A percentile compares a stretch with the other conserved stretches of the same genome.
phyloP scores from a whole-genome alignment of 2,797 vertebrate genomes.

The Propithecus perrieri region DNA sequence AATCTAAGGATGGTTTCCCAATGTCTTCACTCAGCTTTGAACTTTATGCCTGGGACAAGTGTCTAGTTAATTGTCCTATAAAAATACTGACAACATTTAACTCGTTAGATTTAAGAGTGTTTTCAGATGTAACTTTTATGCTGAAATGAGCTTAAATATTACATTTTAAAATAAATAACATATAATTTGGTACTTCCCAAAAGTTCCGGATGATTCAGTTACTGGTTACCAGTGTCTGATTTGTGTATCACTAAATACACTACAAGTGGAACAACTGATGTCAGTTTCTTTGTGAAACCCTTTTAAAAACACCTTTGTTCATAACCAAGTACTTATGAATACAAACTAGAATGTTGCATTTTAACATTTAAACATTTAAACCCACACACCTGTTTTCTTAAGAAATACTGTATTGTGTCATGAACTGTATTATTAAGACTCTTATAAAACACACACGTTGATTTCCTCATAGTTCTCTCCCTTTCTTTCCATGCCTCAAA shows the following conservation, averaged over 20 bases:
- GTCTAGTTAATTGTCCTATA: neutral
- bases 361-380: slow-evolving; percentile 13
- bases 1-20: neutral
- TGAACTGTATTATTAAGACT: slow-evolving; percentile 50
- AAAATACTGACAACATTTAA: neutral
- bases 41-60: neutral
- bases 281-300: slow-evolving; percentile 30
- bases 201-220: neutral
- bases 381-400: neutral
- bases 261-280: neutral
- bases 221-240: neutral
- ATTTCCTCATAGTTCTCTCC: slow-evolving; percentile 43
- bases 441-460: neutral
- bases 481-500: slow-evolving; percentile 66
- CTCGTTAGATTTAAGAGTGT: neutral
- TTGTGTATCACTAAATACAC: slow-evolving; percentile 1
- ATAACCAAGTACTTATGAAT: slow-evolving; percentile 52
- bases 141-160: neutral
- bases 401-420: slow-evolving; percentile 33
- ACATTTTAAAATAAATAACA: slow-evolving; percentile 10
- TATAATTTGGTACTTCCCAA: neutral
- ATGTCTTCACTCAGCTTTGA: neutral
- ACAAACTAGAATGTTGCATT: slow-evolving; percentile 52
- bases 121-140: neutral
- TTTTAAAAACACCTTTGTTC: slow-evolving; percentile 7